phyloP scores from a whole-genome alignment of 2,888 invertebrate genomes.

The Thymelicus acteon region DNA sequence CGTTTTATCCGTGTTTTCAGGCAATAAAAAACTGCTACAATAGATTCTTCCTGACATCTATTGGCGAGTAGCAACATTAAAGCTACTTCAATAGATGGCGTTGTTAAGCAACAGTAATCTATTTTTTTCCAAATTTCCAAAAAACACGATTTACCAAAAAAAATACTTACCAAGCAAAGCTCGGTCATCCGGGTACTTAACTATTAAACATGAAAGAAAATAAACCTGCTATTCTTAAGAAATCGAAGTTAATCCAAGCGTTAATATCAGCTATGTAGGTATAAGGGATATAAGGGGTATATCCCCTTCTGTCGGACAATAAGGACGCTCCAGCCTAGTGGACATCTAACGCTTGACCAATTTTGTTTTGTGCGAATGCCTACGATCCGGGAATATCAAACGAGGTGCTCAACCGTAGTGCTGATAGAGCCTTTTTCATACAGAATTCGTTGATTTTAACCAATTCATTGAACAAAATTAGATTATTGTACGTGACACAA shows the following conservation, averaged over 20 bases:
- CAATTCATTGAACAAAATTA: constrained; percentile 66
- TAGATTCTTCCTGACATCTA: too few relatives aligned
- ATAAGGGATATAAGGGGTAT: constrained; percentile 8
- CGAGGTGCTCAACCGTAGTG: constrained; percentile 62
- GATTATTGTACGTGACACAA: constrained; percentile 30
- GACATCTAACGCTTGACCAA: constrained; percentile 82
- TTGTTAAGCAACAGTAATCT: too few relatives aligned
- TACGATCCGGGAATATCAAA: constrained; percentile 79
- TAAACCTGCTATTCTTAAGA: constrained; percentile 18
- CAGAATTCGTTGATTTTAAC: constrained; percentile 71
- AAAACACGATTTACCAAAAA: too few relatives aligned
- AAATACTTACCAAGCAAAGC: too few relatives aligned
- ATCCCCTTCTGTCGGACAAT: constrained; percentile 77
- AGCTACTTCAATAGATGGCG: too few relatives aligned
- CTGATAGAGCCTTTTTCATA: constrained; percentile 72
- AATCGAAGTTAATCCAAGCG: constrained; percentile 27
- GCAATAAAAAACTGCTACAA: too few relatives aligned
- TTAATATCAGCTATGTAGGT: constrained; percentile 26
- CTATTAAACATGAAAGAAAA: not conserved
- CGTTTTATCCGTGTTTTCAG: too few relatives aligned
- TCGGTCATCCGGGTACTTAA: too few relatives aligned
- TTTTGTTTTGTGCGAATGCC: constrained; percentile 80
- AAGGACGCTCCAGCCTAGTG: constrained; percentile 71
- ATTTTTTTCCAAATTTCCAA: too few relatives aligned
- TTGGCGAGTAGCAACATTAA: too few relatives aligned